phyloP scores from a whole-genome alignment of 2,888 invertebrate species.

The Dasypogon diadema region DNA sequence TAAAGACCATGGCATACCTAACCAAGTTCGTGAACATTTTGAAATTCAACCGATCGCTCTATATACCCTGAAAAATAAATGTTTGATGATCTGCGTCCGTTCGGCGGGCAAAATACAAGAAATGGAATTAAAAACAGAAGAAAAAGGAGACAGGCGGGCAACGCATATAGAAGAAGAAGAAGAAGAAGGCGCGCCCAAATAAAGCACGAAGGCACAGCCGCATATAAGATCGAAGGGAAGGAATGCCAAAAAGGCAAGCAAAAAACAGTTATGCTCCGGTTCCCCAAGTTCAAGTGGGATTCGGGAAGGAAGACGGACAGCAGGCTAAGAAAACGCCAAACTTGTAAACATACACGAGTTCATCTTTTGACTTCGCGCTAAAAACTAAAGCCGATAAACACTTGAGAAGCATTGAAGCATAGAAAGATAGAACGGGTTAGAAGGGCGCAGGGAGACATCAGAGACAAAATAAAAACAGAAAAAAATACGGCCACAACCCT shows the following conservation, averaged over 20 bases:
- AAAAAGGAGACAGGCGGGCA: constrained; percentile 10
- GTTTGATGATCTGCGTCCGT: constrained; percentile 32
- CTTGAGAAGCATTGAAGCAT: neutral
- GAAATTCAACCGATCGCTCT: neutral
- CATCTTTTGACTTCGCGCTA: constrained; percentile 49
- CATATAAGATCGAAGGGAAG: constrained; percentile 19
- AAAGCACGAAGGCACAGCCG: neutral
- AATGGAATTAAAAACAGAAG: constrained; percentile 24
- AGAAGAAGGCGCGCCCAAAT: no score
- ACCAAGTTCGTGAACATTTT: constrained; percentile 6
- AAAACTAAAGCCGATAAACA: constrained; percentile 50
- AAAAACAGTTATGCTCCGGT: constrained; percentile 49
- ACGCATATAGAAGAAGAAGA: constrained; percentile 12
- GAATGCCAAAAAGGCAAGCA: constrained; percentile 50
- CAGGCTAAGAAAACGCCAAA: constrained; percentile 33
- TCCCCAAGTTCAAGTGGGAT: neutral
- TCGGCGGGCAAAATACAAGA: constrained; percentile 27
- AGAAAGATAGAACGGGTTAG: neutral
- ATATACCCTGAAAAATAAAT: constrained; percentile 12
- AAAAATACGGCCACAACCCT: constrained; percentile 17
- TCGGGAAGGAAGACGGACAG: constrained; percentile 6
- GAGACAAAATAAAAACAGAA: constrained; percentile 14
- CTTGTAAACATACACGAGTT: constrained; percentile 51
- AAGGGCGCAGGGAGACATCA: neutral
- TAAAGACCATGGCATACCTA: neutral